Conservation (phyloP, 2,888 invertebrate genomes). For the Lepas anatifera region DNA sequence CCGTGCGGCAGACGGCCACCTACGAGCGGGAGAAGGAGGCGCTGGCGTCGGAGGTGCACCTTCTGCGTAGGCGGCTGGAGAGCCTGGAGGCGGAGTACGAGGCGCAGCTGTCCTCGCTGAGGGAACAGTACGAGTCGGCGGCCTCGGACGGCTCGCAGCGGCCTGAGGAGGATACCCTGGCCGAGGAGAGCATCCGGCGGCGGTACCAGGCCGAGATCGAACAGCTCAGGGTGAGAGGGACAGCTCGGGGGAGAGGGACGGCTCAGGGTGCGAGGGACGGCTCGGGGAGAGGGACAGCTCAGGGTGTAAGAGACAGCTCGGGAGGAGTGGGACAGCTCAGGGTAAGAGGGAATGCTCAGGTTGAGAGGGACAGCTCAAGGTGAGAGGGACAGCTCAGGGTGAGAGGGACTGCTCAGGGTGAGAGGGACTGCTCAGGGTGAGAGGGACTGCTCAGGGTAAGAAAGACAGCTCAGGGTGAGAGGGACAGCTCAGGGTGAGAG, state of each 20-base stretch:
- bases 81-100: slow-evolving; percentile 69
- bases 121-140: slow-evolving; percentile 54
- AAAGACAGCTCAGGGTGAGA: too few species aligned
- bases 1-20: slow-evolving; percentile 41
- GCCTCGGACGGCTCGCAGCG: slow-evolving; percentile 39
- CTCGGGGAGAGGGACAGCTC: background rate
- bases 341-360: too few species aligned
- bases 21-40: slow-evolving; percentile 36
- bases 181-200: slow-evolving; percentile 28
- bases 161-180: slow-evolving; percentile 19
- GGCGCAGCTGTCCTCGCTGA: slow-evolving; percentile 64
- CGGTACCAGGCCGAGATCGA: slow-evolving; percentile 77
- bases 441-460: too few species aligned
- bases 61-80: slow-evolving; percentile 56
- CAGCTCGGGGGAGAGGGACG: background rate
- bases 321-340: too few species aligned
- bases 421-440: too few species aligned
- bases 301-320: too few species aligned
- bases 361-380: too few species aligned
- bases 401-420: too few species aligned
- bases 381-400: too few species aligned
- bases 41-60: slow-evolving; percentile 51
- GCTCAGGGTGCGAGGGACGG: background rate
- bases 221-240: slow-evolving; percentile 52
- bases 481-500: too few species aligned